Evolutionary conservation across 2,113 vertebrate genomes (phyloP).

Genomic region (Alligator mississippiensis): DNA sequence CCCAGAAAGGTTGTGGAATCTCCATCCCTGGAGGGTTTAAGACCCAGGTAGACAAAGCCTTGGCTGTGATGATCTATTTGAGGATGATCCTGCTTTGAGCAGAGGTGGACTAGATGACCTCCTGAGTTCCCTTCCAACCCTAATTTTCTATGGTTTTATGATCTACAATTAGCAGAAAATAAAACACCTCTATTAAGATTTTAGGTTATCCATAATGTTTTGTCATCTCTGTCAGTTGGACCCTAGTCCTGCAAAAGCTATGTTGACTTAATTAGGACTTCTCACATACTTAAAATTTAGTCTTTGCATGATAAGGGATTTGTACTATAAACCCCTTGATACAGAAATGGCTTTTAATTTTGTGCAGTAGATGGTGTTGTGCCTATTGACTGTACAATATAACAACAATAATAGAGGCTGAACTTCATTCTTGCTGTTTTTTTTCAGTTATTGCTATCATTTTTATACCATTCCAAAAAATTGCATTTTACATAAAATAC

Average conservation of each 20-base stretch:
- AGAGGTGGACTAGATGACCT: too few relatives aligned
- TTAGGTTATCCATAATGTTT: not conserved
- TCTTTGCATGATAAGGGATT: not conserved
- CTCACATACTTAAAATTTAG: not conserved
- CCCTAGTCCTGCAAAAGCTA: not conserved
- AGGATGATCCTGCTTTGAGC: too few relatives aligned
- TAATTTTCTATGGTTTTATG: too few relatives aligned
- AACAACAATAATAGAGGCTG: not conserved
- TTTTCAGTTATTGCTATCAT: not conserved
- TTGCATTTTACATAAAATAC: not conserved
- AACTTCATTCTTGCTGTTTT: not conserved
- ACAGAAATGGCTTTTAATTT: not conserved
- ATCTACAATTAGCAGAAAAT: not conserved
- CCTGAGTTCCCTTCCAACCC: too few relatives aligned
- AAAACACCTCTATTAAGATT: not conserved
- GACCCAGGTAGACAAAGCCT: too few relatives aligned
- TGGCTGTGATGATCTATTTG: too few relatives aligned
- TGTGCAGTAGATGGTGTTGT: rapidly evolving
- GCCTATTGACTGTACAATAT: not conserved
- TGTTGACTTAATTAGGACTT: rapidly evolving
- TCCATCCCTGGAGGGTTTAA: too few relatives aligned
- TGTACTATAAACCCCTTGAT: not conserved
- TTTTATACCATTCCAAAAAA: not conserved
- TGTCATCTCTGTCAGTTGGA: not conserved
- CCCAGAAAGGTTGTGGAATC: too few relatives aligned